These are phyloP conservation scores for Epistrophe eligans DNA, from an alignment of 2,888 invertebrate genomes.

Conservation along the genomic window DNA sequence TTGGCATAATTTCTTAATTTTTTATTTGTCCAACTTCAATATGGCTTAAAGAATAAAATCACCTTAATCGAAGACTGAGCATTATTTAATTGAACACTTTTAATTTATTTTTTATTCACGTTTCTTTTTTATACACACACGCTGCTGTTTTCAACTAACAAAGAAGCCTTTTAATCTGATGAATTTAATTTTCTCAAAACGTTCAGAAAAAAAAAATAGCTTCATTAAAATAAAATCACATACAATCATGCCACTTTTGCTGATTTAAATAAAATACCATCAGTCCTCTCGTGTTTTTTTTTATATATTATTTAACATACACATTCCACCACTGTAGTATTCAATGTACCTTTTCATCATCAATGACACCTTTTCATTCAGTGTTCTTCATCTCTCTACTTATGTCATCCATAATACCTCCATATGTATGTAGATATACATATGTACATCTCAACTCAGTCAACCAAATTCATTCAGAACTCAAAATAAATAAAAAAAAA, in stretches of 20 bases:
- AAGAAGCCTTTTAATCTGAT: no score
- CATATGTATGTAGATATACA: no score
- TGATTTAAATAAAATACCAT: neutral
- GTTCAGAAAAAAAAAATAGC: neutral
- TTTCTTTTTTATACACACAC: no score
- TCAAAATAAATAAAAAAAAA: slow-evolving; percentile 18
- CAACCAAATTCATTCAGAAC: slow-evolving; percentile 39
- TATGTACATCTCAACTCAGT: slow-evolving; percentile 14
- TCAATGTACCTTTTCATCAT: neutral
- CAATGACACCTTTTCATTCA: slow-evolving; percentile 29
- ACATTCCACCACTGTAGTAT: neutral
- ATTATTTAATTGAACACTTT: no score
- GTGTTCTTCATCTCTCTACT: slow-evolving; percentile 1
- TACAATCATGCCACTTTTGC: neutral
- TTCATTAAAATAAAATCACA: neutral
- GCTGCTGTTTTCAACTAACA: no score
- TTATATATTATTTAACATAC: neutral
- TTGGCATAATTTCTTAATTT: no score
- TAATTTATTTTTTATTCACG: no score
- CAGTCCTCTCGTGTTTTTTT: neutral
- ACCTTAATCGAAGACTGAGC: no score
- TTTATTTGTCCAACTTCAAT: no score
- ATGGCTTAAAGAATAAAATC: no score
- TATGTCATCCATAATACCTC: neutral
- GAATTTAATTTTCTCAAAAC: no score